phyloP scores from a whole-genome alignment of 2,113 vertebrate genomes.

The Phalacrocorax aristotelis region DNA sequence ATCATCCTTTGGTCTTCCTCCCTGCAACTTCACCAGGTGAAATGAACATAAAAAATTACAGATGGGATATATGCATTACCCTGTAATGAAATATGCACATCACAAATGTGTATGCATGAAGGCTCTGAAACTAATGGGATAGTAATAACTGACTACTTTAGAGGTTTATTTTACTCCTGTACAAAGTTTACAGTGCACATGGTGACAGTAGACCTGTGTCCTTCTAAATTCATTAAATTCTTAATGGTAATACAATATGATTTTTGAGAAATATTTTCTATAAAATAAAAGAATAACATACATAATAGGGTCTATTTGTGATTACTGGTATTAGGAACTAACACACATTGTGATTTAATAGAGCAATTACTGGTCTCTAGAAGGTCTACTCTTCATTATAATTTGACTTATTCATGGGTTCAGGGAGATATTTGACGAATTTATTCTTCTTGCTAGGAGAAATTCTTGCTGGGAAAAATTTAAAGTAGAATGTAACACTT shows the following conservation, averaged over 20 bases:
- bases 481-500: neutral
- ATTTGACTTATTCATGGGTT: neutral
- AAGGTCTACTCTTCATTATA: neutral
- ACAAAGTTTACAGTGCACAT: neutral
- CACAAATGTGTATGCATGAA: neutral
- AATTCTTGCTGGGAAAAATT: neutral
- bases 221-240: neutral
- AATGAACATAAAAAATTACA: neutral
- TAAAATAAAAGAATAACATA: neutral
- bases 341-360: neutral
- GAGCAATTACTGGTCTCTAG: neutral
- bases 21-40: neutral
- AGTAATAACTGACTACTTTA: neutral
- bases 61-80: rapidly evolving
- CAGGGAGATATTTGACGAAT: neutral
- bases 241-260: neutral
- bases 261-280: neutral
- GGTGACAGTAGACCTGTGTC: neutral
- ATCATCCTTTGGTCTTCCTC: neutral
- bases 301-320: neutral
- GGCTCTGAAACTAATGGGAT: neutral
- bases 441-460: neutral
- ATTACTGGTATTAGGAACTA: neutral
- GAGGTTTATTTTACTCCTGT: neutral
- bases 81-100: neutral